Conservation (phyloP, 1,140 invertebrate species). For the Drosophila eugracilis region DNA sequence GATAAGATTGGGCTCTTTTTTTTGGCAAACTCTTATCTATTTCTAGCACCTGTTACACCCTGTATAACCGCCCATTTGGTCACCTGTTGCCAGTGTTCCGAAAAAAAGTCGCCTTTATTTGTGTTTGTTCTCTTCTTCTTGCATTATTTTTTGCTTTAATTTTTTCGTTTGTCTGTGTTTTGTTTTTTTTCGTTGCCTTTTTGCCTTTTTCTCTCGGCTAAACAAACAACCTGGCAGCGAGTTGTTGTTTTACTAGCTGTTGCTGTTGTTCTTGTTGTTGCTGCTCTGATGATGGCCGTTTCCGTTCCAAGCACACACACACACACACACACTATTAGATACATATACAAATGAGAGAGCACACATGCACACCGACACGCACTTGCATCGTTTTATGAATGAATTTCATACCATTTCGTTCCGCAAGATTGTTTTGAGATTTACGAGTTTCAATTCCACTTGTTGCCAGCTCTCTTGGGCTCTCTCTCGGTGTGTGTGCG, state of each 20-base stretch:
- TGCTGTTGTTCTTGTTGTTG: constrained; percentile 49
- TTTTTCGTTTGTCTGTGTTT: constrained; percentile 38
- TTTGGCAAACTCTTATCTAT: neutral
- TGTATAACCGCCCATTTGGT: constrained; percentile 31
- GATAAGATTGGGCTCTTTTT: too few species aligned
- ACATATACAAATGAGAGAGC: constrained; percentile 2
- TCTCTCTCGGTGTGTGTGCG: too few species aligned
- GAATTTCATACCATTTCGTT: constrained; percentile 76
- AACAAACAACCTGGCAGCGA: constrained; percentile 64
- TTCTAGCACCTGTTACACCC: constrained; percentile 67
- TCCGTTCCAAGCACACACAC: constrained; percentile 73
- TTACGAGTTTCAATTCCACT: constrained; percentile 68
- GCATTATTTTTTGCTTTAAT: constrained; percentile 33
- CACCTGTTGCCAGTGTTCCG: constrained; percentile 65
- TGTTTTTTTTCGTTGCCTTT: constrained; percentile 49
- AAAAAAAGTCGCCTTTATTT: constrained; percentile 36
- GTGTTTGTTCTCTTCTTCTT: constrained; percentile 29
- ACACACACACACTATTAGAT: constrained; percentile 16
- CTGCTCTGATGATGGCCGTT: constrained; percentile 81
- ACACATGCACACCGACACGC: constrained; percentile 14
- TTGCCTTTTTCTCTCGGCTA: constrained; percentile 61
- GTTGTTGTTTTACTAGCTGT: constrained; percentile 77
- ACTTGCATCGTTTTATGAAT: constrained; percentile 67
- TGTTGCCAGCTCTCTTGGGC: constrained; percentile 59
- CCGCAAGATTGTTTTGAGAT: constrained; percentile 52